Percentiles rank a stretch among this genome's conserved stretches.
Evolutionary conservation across 2,797 vertebrate genomes (phyloP).

Genomic region (Gymnoscopelus microlampas): DNA sequence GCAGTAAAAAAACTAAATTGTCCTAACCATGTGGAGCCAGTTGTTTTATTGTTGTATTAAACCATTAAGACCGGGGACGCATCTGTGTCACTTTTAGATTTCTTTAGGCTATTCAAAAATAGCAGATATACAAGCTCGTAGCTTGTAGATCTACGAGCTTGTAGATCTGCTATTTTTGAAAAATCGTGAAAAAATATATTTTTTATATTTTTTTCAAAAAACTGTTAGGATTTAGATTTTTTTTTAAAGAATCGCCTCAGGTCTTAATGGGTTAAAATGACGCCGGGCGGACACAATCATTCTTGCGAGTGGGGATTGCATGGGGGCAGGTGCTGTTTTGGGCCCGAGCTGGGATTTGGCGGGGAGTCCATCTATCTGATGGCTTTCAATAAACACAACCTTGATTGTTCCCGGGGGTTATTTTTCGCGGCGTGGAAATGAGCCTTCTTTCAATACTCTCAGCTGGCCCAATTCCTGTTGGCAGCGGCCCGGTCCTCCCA

Average conservation of each 20-base stretch:
- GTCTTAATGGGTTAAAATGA: too few species aligned
- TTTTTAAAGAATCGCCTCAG: too few species aligned
- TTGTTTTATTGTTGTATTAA: conserved; percentile 70
- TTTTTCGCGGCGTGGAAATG: conserved; percentile 73
- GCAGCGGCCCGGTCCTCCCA: conserved; percentile 58
- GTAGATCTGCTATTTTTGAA: too few species aligned
- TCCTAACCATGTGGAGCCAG: conserved; percentile 47
- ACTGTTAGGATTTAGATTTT: too few species aligned
- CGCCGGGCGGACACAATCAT: conserved; percentile 5
- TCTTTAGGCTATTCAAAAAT: too few species aligned
- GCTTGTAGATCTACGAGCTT: too few species aligned
- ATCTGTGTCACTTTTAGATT: too few species aligned
- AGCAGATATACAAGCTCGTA: too few species aligned
- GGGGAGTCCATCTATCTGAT: conserved; percentile 57
- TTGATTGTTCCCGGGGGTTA: conserved; percentile 77
- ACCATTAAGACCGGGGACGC: too few species aligned
- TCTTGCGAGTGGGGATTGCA: conserved; percentile 57
- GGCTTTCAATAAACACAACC: conserved; percentile 76
- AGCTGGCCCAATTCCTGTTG: conserved; percentile 75
- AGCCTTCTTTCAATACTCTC: conserved; percentile 71
- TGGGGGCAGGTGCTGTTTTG: conserved; percentile 46
- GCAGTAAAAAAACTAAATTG: conserved; percentile 46
- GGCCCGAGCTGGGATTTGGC: conserved; percentile 38
- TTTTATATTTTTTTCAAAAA: too few species aligned
- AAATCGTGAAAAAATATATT: too few species aligned